A percentile compares a stretch with the other conserved stretches of the same genome.
phyloP scores from a whole-genome alignment of 2,888 invertebrate species.

The Elegia similella region DNA sequence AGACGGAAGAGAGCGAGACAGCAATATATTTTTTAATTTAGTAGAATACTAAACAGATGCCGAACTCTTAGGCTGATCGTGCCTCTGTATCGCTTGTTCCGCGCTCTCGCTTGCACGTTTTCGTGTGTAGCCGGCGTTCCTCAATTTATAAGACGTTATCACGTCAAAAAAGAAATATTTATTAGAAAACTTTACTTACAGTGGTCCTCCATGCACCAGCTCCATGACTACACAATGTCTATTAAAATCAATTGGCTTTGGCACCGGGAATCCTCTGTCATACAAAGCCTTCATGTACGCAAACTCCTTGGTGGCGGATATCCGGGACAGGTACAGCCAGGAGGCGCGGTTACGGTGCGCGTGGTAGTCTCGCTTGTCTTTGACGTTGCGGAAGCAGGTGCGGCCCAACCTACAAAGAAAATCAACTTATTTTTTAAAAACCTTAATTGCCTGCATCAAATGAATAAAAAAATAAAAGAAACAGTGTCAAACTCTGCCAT shows the following conservation, averaged over 20 bases:
- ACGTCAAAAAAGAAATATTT: too few species aligned
- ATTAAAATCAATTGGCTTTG: constrained; percentile 96
- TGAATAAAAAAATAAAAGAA: too few species aligned
- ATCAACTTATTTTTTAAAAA: too few species aligned
- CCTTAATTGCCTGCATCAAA: too few species aligned
- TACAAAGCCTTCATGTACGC: constrained; percentile 97
- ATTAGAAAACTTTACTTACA: constrained; percentile 80
- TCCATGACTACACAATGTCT: constrained; percentile 98
- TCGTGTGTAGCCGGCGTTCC: too few species aligned
- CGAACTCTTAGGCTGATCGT: too few species aligned
- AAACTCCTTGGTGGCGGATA: constrained; percentile 98
- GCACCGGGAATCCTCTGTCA: constrained; percentile 96
- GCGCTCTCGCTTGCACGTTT: too few species aligned
- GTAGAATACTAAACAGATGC: too few species aligned
- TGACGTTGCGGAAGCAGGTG: constrained; percentile 97
- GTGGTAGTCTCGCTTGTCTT: constrained; percentile 98
- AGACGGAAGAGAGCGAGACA: too few species aligned
- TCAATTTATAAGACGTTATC: too few species aligned
- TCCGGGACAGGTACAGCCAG: constrained; percentile 97
- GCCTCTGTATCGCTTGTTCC: too few species aligned
- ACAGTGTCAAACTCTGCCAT: not conserved
- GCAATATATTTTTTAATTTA: too few species aligned
- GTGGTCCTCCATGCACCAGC: constrained; percentile 89
- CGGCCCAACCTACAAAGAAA: constrained; percentile 87
- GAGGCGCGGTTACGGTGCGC: constrained; percentile 93